These are phyloP conservation scores for Dermatemys mawii DNA, from an alignment of 2,113 vertebrate species.

Conservation along the genomic window DNA sequence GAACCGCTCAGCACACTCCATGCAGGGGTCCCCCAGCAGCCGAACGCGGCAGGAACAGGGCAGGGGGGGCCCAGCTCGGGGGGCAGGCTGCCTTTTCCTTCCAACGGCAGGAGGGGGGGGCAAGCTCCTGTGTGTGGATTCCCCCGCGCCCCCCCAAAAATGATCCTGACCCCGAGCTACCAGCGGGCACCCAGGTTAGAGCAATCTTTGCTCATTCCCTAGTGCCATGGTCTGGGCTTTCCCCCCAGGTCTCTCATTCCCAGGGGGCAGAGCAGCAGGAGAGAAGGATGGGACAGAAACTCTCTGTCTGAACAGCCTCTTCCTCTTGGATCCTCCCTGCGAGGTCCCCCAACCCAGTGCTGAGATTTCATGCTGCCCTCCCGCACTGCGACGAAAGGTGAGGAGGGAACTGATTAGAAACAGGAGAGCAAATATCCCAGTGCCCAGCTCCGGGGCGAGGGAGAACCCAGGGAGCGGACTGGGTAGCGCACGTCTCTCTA, in stretches of 20 bases:
- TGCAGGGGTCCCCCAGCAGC: too few species aligned
- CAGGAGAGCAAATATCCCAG: background rate
- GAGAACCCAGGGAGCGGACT: background rate
- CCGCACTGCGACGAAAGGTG: fast-evolving
- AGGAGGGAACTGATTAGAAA: background rate
- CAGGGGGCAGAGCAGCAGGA: background rate
- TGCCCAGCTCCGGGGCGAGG: background rate
- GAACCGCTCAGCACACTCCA: background rate
- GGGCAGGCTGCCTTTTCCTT: background rate
- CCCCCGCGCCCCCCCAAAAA: background rate
- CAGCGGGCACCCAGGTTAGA: background rate
- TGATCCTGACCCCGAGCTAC: background rate
- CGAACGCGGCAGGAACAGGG: background rate
- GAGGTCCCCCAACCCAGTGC: fast-evolving
- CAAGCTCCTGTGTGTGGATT: background rate
- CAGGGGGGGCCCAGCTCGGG: background rate
- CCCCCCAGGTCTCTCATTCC: background rate
- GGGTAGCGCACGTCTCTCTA: background rate
- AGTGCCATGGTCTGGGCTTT: background rate
- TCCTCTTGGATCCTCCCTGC: background rate
- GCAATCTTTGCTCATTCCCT: background rate
- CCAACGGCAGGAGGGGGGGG: too few species aligned
- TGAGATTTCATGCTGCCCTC: fast-evolving
- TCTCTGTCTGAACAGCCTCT: background rate
- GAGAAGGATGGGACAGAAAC: background rate